Evolutionary conservation across 2,113 vertebrate genomes (phyloP).

Genomic region (Fulmarus glacialis): DNA sequence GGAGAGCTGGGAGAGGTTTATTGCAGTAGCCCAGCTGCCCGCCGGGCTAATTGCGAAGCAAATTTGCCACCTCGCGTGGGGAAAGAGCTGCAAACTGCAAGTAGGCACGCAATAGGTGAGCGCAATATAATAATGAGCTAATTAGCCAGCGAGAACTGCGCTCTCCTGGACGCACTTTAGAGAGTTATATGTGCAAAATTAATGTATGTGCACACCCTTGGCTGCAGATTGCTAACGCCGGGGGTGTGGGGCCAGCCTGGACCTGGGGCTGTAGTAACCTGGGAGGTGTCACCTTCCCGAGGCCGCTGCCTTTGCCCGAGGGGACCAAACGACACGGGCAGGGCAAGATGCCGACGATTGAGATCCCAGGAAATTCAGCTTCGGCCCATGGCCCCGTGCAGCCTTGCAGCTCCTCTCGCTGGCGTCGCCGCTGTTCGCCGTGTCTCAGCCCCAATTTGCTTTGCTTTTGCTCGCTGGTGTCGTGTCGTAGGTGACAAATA

Average conservation of each 20-base stretch:
- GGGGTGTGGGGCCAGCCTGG: neutral
- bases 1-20: neutral
- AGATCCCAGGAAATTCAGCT: neutral
- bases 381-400: fast-evolving
- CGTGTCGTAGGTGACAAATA: neutral
- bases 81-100: neutral
- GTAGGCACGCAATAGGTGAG: neutral
- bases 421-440: fast-evolving
- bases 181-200: neutral
- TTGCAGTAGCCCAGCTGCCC: neutral
- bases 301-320: no score
- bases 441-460: neutral
- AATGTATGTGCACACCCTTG: fast-evolving
- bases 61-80: neutral
- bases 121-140: neutral
- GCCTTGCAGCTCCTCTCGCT: neutral
- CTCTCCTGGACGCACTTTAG: neutral
- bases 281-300: neutral
- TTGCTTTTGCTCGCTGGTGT: neutral
- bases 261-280: neutral
- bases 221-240: fast-evolving
- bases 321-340: neutral
- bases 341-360: fast-evolving
- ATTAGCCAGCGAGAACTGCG: neutral
- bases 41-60: neutral